Percentiles rank a stretch among this genome's conserved stretches.
These are phyloP conservation scores for Priocnemis perturbator DNA, from an alignment of 2,888 invertebrate species.

Conservation along the genomic window DNA sequence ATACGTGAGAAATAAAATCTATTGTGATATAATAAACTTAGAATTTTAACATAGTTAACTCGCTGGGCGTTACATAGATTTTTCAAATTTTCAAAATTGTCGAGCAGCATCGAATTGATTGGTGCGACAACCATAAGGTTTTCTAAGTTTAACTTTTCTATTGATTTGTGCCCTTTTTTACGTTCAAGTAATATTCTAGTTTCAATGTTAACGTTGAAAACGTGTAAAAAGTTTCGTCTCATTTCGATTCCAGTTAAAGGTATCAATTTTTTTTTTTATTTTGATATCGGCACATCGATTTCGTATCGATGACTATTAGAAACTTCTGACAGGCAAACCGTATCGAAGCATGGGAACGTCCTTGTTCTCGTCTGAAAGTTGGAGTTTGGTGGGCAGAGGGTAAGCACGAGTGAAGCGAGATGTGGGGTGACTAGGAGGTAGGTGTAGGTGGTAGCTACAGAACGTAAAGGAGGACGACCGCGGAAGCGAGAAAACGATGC, in stretches of 20 bases:
- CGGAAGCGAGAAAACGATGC: not conserved
- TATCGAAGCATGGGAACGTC: not conserved
- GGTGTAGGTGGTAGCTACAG: too few relatives aligned
- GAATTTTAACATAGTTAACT: constrained; percentile 41
- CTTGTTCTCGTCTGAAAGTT: constrained; percentile 13
- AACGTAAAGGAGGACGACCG: not conserved
- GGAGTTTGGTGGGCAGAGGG: not conserved
- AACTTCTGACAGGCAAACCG: constrained; percentile 5
- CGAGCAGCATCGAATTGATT: not conserved
- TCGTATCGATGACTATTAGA: constrained; percentile 17
- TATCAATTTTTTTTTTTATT: constrained; percentile 11
- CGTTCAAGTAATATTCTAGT: too few relatives aligned
- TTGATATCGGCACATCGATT: not conserved
- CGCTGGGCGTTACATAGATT: too few relatives aligned
- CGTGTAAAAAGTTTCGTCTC: too few relatives aligned
- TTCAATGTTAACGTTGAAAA: too few relatives aligned
- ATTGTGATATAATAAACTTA: constrained; percentile 66
- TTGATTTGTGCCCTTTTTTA: too few relatives aligned
- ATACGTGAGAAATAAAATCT: constrained; percentile 60
- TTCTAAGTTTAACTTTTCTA: too few relatives aligned
- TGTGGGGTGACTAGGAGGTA: too few relatives aligned
- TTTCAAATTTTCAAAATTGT: constrained; percentile 4
- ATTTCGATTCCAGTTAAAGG: not conserved
- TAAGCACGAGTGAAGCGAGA: too few relatives aligned
- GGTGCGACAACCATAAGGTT: not conserved